phyloP scores from a whole-genome alignment of 1,140 invertebrate species.

The Bombus pyrosoma region DNA sequence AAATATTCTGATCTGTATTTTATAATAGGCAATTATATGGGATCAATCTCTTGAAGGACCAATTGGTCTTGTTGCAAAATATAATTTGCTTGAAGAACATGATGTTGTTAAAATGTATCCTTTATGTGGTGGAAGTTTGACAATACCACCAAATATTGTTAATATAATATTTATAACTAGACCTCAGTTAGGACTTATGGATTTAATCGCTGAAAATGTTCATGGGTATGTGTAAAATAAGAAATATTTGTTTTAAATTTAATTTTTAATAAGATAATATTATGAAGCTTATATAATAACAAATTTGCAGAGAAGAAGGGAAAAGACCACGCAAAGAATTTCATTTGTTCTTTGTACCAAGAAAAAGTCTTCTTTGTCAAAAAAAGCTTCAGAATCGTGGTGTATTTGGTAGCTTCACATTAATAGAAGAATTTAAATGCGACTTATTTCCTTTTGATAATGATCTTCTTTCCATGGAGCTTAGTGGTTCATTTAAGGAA shows the following conservation, averaged over 20 bases:
- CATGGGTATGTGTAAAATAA: constrained; percentile 83
- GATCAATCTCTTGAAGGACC: constrained; percentile 94
- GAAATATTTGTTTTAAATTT: constrained; percentile 3
- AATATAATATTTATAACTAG: constrained; percentile 96
- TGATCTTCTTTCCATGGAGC: constrained; percentile 96
- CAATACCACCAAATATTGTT: constrained; percentile 86
- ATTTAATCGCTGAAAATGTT: constrained; percentile 92
- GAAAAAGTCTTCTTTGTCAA: constrained; percentile 93
- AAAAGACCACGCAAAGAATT: constrained; percentile 84
- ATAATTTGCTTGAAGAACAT: constrained; percentile 90
- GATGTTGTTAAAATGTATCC: constrained; percentile 91
- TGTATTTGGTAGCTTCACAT: constrained; percentile 89
- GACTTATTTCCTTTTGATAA: constrained; percentile 95
- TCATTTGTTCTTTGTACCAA: constrained; percentile 94
- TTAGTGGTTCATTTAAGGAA: constrained; percentile 91
- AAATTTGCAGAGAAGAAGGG: constrained; percentile 74
- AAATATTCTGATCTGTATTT: constrained; percentile 51
- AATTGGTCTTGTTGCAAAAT: constrained; percentile 93
- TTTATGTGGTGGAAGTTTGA: constrained; percentile 86
- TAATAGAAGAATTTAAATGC: constrained; percentile 93
- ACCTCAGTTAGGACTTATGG: constrained; percentile 92
- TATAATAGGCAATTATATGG: constrained; percentile 91
- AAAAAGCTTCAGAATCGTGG: constrained; percentile 92
- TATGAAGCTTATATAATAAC: constrained; percentile 20
- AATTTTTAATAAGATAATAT: constrained; percentile 16